These are phyloP conservation scores for Leucoraja ocellata DNA, from an alignment of 2,797 vertebrate genomes.

Conservation along the genomic window DNA sequence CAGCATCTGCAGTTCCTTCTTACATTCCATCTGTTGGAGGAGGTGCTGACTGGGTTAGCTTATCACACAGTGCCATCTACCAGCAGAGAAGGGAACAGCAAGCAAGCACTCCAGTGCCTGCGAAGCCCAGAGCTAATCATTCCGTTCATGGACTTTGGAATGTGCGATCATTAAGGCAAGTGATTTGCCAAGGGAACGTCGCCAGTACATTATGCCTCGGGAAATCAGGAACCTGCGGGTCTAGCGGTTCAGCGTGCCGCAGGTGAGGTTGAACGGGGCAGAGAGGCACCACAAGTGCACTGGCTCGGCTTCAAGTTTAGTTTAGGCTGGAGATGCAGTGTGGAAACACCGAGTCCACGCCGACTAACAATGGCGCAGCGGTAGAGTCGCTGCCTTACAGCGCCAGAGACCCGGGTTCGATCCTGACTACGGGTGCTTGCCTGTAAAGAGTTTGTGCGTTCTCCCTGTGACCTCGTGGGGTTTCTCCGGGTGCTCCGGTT, in stretches of 20 bases:
- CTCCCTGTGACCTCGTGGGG: no score
- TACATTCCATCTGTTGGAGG: no score
- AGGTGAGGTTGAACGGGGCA: background rate
- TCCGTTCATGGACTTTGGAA: background rate
- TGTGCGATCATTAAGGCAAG: background rate
- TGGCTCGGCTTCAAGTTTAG: background rate
- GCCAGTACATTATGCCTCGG: background rate
- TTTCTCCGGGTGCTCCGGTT: no score
- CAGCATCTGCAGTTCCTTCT: no score
- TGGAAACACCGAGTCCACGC: no score
- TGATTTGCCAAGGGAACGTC: background rate
- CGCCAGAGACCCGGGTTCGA: no score
- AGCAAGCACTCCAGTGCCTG: background rate
- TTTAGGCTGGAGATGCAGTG: no score
- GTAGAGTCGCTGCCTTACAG: no score
- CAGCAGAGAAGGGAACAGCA: background rate
- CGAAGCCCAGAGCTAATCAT: background rate
- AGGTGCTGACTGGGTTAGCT: background rate
- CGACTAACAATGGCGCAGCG: no score
- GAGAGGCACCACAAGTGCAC: no score
- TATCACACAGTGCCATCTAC: background rate
- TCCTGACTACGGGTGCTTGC: no score
- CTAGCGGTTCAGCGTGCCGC: background rate
- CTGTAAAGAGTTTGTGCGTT: no score
- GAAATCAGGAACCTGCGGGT: background rate